A percentile compares a stretch with the other conserved stretches of the same genome.
phyloP scores from a whole-genome alignment of 2,797 vertebrate species.

The Siniperca obscura region DNA sequence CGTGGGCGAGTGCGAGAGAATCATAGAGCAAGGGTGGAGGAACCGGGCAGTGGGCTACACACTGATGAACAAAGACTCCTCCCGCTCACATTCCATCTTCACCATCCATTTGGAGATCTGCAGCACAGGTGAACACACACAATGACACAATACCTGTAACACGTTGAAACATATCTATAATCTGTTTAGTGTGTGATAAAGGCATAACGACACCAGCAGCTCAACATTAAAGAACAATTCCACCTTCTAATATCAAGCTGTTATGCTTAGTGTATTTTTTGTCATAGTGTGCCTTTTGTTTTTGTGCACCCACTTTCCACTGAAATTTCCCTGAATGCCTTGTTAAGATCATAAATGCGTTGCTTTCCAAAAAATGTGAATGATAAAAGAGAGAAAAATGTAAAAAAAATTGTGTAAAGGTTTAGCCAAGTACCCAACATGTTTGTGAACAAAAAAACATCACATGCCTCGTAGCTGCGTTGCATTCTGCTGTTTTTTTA shows the following conservation, averaged over 20 bases:
- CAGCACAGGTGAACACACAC: slow-evolving; percentile 78
- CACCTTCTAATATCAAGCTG: neutral
- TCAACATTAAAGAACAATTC: neutral
- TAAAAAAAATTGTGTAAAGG: too few species aligned
- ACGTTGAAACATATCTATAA: neutral
- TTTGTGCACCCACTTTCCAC: neutral
- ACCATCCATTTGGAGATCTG: slow-evolving; percentile 92
- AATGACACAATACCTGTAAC: neutral
- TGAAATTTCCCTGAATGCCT: neutral
- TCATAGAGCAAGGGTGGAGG: slow-evolving; percentile 90
- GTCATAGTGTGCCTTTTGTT: too few species aligned
- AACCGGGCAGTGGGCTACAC: slow-evolving; percentile 91
- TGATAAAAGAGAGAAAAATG: neutral
- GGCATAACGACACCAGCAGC: neutral
- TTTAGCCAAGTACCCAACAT: neutral
- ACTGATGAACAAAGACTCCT: slow-evolving; percentile 94
- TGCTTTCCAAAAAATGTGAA: neutral
- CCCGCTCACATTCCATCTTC: slow-evolving; percentile 93
- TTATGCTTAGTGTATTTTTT: too few species aligned
- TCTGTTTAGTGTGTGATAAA: neutral
- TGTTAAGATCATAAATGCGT: neutral
- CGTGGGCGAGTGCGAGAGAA: slow-evolving; percentile 87
- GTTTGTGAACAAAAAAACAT: neutral
- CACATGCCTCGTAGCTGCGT: neutral
- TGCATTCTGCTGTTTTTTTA: neutral